These are phyloP conservation scores for Eledona agricola DNA, from an alignment of 2,888 invertebrate genomes.

Conservation along the genomic window DNA sequence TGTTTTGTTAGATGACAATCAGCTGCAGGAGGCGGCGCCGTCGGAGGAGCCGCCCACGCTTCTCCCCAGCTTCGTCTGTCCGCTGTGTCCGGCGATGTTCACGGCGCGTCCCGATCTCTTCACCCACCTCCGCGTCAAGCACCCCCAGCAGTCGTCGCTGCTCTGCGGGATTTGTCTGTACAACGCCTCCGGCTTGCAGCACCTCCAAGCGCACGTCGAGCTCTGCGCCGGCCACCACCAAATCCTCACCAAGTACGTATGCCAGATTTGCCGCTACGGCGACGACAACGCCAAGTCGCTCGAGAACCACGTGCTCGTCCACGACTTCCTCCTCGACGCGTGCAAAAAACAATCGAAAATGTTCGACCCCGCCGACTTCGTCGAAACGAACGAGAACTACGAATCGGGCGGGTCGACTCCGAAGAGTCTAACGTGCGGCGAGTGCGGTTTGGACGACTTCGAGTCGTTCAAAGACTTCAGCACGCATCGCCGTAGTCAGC, in stretches of 20 bases:
- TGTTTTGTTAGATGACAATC: constrained; percentile 45
- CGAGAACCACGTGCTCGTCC: constrained; percentile 66
- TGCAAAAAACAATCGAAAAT: constrained; percentile 56
- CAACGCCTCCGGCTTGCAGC: constrained; percentile 63
- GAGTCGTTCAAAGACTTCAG: constrained; percentile 64
- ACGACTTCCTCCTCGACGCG: constrained; percentile 63
- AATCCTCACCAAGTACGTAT: constrained; percentile 60
- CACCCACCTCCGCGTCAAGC: constrained; percentile 66
- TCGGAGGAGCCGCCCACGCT: constrained; percentile 41
- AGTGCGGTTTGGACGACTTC: constrained; percentile 56
- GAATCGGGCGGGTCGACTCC: constrained; percentile 35
- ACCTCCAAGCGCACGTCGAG: constrained; percentile 65
- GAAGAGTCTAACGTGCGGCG: constrained; percentile 52
- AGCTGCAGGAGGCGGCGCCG: constrained; percentile 31
- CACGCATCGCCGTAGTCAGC: constrained; percentile 64
- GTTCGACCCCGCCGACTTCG: constrained; percentile 64
- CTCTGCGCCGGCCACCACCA: constrained; percentile 62
- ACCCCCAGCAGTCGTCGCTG: constrained; percentile 65
- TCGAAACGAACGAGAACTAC: constrained; percentile 58
- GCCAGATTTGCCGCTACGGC: constrained; percentile 66
- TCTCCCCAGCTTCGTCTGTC: constrained; percentile 49
- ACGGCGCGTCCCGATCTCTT: constrained; percentile 64
- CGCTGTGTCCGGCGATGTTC: constrained; percentile 60
- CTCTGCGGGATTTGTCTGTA: constrained; percentile 68
- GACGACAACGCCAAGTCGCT: constrained; percentile 66